Percentiles rank a stretch among this genome's conserved stretches.
phyloP scores from a whole-genome alignment of 2,113 vertebrate genomes.

The Neolamprologus fasciatus region DNA sequence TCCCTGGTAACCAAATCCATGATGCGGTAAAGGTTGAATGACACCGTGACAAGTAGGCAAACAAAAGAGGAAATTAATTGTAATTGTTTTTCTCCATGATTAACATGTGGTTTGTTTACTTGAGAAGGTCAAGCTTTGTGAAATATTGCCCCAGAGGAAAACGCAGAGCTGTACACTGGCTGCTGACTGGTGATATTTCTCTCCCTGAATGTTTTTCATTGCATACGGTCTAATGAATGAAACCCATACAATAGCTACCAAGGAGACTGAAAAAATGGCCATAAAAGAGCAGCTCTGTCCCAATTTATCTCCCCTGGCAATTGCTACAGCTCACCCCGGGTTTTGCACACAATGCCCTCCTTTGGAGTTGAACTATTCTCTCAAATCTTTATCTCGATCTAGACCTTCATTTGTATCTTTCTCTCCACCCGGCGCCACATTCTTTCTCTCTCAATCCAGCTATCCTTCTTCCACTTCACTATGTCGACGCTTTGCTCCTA shows the following conservation, averaged over 20 bases:
- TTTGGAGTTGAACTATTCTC: background rate
- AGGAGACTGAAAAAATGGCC: slow-evolving; percentile 48
- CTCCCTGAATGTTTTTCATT: slow-evolving; percentile 39
- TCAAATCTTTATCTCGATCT: slow-evolving; percentile 18
- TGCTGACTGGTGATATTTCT: slow-evolving; percentile 60
- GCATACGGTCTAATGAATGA: slow-evolving; percentile 42
- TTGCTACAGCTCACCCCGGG: background rate
- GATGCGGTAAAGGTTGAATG: background rate
- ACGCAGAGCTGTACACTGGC: background rate
- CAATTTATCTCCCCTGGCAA: slow-evolving; percentile 50
- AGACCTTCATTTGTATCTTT: background rate
- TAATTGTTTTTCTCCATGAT: slow-evolving; percentile 28
- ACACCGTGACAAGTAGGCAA: background rate
- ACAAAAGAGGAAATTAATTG: slow-evolving; percentile 20
- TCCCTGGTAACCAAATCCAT: slow-evolving; percentile 5
- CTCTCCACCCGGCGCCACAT: background rate
- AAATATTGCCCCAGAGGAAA: slow-evolving; percentile 23
- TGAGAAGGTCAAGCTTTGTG: slow-evolving; percentile 44
- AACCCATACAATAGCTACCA: slow-evolving; percentile 58
- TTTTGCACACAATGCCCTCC: background rate
- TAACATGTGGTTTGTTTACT: slow-evolving; percentile 53
- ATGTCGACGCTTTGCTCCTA: slow-evolving; percentile 18
- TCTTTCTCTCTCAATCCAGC: background rate
- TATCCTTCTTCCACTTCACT: background rate
- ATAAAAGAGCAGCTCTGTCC: slow-evolving; percentile 38